phyloP scores from a whole-genome alignment of 2,113 vertebrate species.

The Lophotis ruficrista region DNA sequence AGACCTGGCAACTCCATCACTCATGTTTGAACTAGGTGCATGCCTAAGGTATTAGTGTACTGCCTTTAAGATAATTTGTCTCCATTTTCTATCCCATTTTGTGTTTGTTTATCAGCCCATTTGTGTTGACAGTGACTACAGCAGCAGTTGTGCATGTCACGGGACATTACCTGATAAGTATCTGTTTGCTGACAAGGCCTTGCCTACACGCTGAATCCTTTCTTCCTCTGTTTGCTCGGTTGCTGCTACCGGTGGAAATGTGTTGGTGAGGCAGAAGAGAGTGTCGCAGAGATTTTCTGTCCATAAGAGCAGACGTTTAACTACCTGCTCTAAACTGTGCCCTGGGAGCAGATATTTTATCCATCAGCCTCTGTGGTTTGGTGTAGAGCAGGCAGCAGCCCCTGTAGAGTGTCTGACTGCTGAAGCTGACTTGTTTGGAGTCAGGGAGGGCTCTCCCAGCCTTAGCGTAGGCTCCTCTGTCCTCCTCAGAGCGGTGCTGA shows the following conservation, averaged over 20 bases:
- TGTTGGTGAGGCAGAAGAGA: not conserved
- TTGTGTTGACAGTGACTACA: slow-evolving; percentile 18
- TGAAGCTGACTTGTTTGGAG: not conserved
- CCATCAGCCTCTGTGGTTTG: not conserved
- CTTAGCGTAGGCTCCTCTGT: rapidly evolving
- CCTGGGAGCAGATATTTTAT: not conserved
- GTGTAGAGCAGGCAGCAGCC: not conserved
- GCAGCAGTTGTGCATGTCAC: not conserved
- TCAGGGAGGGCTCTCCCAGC: not conserved
- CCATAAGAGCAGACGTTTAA: rapidly evolving
- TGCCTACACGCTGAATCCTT: not conserved
- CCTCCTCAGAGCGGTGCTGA: not conserved
- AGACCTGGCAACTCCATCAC: slow-evolving; percentile 21
- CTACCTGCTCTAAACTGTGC: not conserved
- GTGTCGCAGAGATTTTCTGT: not conserved
- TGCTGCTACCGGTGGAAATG: not conserved
- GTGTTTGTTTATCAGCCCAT: slow-evolving; percentile 43
- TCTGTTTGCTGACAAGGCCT: not conserved
- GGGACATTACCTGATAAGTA: not conserved
- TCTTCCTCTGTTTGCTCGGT: not conserved
- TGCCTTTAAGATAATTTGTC: not conserved
- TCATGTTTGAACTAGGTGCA: not conserved
- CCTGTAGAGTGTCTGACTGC: rapidly evolving
- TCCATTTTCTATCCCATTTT: not conserved
- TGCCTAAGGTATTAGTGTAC: not conserved